Conservation (phyloP, 2,888 invertebrate genomes). For the Pachydiplax longipennis region DNA sequence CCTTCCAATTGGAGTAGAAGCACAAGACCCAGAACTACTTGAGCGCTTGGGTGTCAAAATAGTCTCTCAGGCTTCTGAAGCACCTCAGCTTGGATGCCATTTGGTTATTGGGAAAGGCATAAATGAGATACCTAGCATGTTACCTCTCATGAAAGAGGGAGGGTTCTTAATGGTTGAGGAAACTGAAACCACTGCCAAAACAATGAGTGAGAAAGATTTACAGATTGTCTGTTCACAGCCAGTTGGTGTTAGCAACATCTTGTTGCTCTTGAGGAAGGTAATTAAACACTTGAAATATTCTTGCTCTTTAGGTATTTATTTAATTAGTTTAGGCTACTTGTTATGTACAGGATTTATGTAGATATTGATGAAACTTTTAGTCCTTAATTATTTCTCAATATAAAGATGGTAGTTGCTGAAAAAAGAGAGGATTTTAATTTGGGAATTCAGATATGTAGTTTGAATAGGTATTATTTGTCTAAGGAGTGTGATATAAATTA, state of each 20-base stretch:
- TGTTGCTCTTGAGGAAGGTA: constrained; percentile 24
- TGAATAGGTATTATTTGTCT: too few relatives aligned
- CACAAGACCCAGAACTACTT: neutral
- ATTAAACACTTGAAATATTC: neutral
- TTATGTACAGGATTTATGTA: too few relatives aligned
- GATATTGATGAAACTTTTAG: too few relatives aligned
- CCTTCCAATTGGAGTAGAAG: constrained; percentile 15
- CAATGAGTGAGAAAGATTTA: constrained; percentile 10
- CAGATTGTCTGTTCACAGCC: neutral
- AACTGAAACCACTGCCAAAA: neutral
- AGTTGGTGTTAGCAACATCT: constrained; percentile 4
- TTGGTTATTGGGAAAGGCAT: constrained; percentile 13
- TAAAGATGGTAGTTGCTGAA: too few relatives aligned
- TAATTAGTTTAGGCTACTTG: too few relatives aligned
- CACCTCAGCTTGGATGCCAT: constrained; percentile 14
- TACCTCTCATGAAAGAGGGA: constrained; percentile 1
- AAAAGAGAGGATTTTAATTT: too few relatives aligned
- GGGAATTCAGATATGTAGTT: too few relatives aligned
- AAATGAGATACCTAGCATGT: constrained; percentile 6
- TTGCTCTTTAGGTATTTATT: too few relatives aligned
- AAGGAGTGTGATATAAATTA: too few relatives aligned
- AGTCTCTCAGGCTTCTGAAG: neutral
- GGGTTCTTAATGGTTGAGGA: constrained; percentile 9
- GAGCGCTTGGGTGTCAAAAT: constrained; percentile 5
- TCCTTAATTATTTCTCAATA: too few relatives aligned